Percentiles rank a stretch among this genome's conserved stretches.
These are phyloP conservation scores for Glossosoma conforme DNA, from an alignment of 1,140 invertebrate species.

Conservation along the genomic window DNA sequence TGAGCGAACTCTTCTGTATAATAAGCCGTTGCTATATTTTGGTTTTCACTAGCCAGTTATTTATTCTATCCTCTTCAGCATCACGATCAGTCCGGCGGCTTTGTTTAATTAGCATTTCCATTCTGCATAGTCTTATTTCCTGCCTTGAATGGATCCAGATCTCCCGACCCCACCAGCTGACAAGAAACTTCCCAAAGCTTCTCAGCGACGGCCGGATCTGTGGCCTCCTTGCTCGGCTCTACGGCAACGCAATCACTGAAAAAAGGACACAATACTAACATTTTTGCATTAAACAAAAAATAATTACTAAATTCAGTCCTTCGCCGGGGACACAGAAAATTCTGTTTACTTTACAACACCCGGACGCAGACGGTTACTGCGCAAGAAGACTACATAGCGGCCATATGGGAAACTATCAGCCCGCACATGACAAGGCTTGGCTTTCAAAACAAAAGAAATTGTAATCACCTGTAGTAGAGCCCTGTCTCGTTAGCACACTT, in stretches of 20 bases:
- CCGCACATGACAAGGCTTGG: too few species aligned
- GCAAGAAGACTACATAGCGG: too few species aligned
- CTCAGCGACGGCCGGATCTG: conserved; percentile 54
- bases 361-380: too few species aligned
- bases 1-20: neutral
- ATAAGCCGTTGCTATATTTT: neutral
- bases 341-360: too few species aligned
- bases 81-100: neutral
- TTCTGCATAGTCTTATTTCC: conserved; percentile 5
- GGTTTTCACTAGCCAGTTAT: neutral
- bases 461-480: conserved; percentile 60
- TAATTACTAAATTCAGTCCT: too few species aligned
- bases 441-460: too few species aligned
- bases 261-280: conserved; percentile 4
- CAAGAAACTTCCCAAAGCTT: conserved; percentile 72
- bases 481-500: conserved; percentile 59
- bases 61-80: neutral
- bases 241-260: conserved; percentile 53
- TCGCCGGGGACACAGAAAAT: too few species aligned
- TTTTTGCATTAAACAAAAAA: too few species aligned
- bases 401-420: too few species aligned
- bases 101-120: neutral
- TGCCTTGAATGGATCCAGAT: conserved; percentile 39
- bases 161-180: conserved; percentile 50
- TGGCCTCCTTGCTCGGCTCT: conserved; percentile 41